Conservation (phyloP, 1,140 invertebrate genomes). For the Propsilocerus akamusi region DNA sequence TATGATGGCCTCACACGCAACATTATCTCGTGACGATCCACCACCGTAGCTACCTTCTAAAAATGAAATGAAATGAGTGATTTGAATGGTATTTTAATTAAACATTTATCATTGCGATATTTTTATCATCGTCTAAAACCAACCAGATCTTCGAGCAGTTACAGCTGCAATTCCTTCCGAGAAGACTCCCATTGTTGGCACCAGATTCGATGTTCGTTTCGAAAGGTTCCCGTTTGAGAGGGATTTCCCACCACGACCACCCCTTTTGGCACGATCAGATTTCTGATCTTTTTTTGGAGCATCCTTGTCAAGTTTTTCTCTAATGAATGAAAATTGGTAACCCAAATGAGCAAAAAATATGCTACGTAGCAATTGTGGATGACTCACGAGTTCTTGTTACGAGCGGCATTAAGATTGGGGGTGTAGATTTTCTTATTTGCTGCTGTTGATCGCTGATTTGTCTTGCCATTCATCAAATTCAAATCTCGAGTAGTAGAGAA, state of each 20-base stretch:
- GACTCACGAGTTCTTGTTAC: slow-evolving; percentile 21
- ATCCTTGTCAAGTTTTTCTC: not conserved
- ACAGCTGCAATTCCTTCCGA: slow-evolving; percentile 6
- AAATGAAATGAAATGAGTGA: not conserved
- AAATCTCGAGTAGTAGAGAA: no score
- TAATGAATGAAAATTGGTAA: not conserved
- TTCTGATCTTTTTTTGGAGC: not conserved
- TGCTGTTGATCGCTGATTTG: not conserved
- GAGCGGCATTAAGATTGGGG: slow-evolving; percentile 20
- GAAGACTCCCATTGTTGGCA: slow-evolving; percentile 4
- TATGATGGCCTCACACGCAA: not conserved
- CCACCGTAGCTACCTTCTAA: no score
- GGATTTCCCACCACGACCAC: not conserved
- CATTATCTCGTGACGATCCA: not conserved
- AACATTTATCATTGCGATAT: not conserved
- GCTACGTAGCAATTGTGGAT: not conserved
- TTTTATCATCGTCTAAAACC: not conserved
- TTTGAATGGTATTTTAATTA: not conserved
- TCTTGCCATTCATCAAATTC: no score
- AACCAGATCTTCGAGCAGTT: not conserved
- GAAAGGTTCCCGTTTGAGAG: not conserved
- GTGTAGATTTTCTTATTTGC: slow-evolving; percentile 17
- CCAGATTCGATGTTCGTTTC: not conserved
- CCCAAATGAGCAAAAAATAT: not conserved
- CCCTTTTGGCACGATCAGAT: not conserved